These are phyloP conservation scores for Acanthurus lineatus DNA, from an alignment of 2,797 vertebrate genomes.

Conservation along the genomic window DNA sequence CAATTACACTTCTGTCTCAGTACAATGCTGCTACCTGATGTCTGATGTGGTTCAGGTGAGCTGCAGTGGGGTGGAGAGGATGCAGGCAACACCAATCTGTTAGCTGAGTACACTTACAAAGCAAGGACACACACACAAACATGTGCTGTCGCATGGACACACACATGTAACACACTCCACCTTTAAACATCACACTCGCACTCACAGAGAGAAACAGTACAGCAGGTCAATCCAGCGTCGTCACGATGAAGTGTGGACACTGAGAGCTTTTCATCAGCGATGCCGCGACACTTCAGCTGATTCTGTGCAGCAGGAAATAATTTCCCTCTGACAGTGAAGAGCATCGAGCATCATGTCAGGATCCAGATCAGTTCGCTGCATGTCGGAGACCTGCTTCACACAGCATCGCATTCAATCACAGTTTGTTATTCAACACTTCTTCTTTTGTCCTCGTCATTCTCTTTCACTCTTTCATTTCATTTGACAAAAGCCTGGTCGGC, in stretches of 20 bases:
- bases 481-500: too few species aligned
- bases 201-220: conserved; percentile 17
- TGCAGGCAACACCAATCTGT: conserved; percentile 9
- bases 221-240: conserved; percentile 22
- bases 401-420: not conserved
- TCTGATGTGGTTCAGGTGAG: conserved; percentile 49
- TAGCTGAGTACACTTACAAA: conserved; percentile 21
- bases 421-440: too few species aligned
- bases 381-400: not conserved
- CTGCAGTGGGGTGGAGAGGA: conserved; percentile 35
- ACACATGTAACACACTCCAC: conserved; percentile 2
- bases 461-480: not conserved
- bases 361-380: not conserved
- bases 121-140: conserved; percentile 27
- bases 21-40: conserved; percentile 32
- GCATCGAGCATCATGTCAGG: not conserved
- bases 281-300: conserved; percentile 25
- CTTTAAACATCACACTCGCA: not conserved
- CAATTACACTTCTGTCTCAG: conserved; percentile 56
- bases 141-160: not conserved
- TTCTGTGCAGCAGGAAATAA: not conserved
- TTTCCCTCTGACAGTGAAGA: not conserved
- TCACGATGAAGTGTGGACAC: conserved; percentile 14
- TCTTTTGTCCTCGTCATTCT: not conserved
- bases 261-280: conserved; percentile 32